These are phyloP conservation scores for Mystacornis crossleyi DNA, from an alignment of 2,113 vertebrate species.

Conservation along the genomic window DNA sequence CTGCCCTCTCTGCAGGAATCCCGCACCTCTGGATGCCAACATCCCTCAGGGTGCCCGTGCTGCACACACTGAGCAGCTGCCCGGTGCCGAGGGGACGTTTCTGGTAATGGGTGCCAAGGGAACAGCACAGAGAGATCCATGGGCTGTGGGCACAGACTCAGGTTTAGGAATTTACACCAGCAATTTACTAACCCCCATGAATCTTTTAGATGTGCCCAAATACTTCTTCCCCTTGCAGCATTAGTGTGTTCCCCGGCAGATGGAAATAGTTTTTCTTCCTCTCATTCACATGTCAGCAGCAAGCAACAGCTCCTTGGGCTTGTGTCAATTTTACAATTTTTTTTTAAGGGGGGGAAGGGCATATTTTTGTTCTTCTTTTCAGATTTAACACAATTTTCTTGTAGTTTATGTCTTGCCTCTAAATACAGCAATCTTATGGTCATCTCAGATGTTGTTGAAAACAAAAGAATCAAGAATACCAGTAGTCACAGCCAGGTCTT, in stretches of 20 bases:
- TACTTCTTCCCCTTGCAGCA: neutral
- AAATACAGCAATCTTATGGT: neutral
- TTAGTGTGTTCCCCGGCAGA: neutral
- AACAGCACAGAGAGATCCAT: neutral
- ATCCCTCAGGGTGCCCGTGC: neutral
- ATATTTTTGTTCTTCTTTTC: neutral
- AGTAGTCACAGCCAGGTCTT: neutral
- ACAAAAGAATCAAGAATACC: neutral
- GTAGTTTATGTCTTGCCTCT: neutral
- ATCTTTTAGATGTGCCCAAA: neutral
- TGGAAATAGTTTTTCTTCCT: neutral
- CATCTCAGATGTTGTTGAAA: neutral
- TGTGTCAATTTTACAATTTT: neutral
- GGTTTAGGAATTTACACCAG: neutral
- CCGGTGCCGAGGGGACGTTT: rapidly evolving
- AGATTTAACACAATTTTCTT: neutral
- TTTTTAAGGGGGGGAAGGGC: rapidly evolving
- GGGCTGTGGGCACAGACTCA: neutral
- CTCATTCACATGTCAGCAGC: neutral
- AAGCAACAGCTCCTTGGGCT: neutral
- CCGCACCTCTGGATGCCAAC: neutral
- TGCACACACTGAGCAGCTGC: neutral
- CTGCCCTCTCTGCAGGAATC: neutral
- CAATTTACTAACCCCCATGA: neutral
- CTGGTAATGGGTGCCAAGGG: neutral